A percentile compares a stretch with the other conserved stretches of the same genome.
Conservation (phyloP, 2,888 invertebrate species). For the Melitaea athalia region DNA sequence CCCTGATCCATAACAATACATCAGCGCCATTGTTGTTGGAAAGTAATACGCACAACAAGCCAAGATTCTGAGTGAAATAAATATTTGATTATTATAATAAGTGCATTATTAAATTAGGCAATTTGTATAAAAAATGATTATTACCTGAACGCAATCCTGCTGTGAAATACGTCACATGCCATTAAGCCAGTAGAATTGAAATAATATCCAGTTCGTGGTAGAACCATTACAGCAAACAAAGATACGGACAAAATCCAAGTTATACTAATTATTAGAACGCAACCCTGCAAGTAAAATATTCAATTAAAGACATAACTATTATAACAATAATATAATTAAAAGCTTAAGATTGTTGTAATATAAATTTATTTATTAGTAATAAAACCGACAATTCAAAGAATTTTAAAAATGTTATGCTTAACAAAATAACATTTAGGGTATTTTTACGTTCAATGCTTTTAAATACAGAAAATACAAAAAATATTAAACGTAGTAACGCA, state of each 20-base stretch:
- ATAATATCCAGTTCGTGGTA: slow-evolving; percentile 93
- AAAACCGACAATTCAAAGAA: no score
- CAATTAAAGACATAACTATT: not conserved
- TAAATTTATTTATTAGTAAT: no score
- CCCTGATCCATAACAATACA: slow-evolving; percentile 95
- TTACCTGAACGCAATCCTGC: slow-evolving; percentile 85
- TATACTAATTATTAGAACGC: slow-evolving; percentile 91
- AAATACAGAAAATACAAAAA: slow-evolving; percentile 9
- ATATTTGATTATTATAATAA: slow-evolving; percentile 6
- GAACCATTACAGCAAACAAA: slow-evolving; percentile 90
- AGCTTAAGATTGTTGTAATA: no score
- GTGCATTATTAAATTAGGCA: no score
- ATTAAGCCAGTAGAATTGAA: slow-evolving; percentile 93
- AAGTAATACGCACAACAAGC: slow-evolving; percentile 95
- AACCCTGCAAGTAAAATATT: slow-evolving; percentile 84
- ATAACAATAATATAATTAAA: not conserved
- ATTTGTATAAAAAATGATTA: not conserved
- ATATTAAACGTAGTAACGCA: not conserved
- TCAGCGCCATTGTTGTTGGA: slow-evolving; percentile 94
- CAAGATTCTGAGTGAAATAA: slow-evolving; percentile 84
- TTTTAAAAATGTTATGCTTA: no score
- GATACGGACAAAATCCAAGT: slow-evolving; percentile 93
- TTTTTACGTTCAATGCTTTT: no score
- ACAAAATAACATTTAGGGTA: not conserved
- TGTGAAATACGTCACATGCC: slow-evolving; percentile 94